Conservation (phyloP, 2,797 vertebrate species). For the Sus cebifrons region DNA sequence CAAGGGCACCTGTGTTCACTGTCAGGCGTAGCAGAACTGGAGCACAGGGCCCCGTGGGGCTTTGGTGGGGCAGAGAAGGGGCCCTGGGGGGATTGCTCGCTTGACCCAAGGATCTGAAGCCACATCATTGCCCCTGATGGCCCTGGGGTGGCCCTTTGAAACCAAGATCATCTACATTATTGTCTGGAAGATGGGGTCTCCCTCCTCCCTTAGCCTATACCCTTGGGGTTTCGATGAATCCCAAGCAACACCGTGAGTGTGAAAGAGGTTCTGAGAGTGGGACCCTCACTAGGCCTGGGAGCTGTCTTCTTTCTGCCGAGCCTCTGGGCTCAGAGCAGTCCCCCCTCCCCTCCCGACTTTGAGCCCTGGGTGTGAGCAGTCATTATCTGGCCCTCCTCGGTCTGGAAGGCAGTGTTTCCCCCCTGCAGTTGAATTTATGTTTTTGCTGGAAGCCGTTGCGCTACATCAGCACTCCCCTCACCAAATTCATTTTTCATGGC, state of each 20-base stretch:
- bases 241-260: not conserved
- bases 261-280: not conserved
- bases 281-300: not conserved
- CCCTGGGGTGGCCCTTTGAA: not conserved
- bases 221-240: not conserved
- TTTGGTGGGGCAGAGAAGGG: not conserved
- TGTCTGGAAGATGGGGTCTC: not conserved
- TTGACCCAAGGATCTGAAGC: not conserved
- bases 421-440: constrained; percentile 43
- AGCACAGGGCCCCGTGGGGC: not conserved
- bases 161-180: not conserved
- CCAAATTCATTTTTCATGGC: constrained; percentile 83
- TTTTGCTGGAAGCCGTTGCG: constrained; percentile 78
- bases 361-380: accelerated
- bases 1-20: accelerated
- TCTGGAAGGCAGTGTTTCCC: not conserved
- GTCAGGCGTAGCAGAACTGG: not conserved
- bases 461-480: constrained; percentile 82
- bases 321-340: not conserved
- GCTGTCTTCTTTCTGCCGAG: not conserved
- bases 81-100: not conserved
- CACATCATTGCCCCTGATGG: not conserved
- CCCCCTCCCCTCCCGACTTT: accelerated
- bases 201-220: not conserved
- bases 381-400: not conserved